Evolutionary conservation across 2,113 vertebrate genomes (phyloP), one percentile per base, ranked within the genome.

Genomic region (Tetrax tetrax): DNA sequence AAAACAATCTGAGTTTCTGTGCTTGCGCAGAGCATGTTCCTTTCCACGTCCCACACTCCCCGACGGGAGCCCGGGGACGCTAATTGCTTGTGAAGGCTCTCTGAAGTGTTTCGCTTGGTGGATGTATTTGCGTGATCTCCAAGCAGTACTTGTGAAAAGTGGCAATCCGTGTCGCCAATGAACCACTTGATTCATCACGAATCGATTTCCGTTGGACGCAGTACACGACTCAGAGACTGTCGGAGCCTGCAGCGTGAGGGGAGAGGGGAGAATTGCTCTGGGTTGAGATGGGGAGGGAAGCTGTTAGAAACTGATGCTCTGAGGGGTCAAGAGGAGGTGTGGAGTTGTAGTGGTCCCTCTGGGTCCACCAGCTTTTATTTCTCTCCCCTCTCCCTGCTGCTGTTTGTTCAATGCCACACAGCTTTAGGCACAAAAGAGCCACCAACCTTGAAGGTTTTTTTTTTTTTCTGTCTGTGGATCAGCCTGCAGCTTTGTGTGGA

Each of bases 51-150:
- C 93, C 64, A 7, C 61, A 0, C 76, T 86, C 41, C 78, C 70
- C 6, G 3, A 15, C 1, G 27, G 79, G 87, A 77, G 65, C 48
- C 56, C 0, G 17, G 65, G 56, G 68, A 88, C 2, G 5, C 64
- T 96, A 88, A 94, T 93, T 93, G 92, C 81, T 92, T 38, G 81
- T 3, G 41, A 95, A 95, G 92, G 74, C 77, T 83, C 91, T 93
- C 66, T 72, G 63, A 87, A 96, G 93, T 80, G 90, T 29, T 92
- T 68, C 53, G 37, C 74, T 35, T 50, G 33, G 77, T 80, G 92
- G 87, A 61, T n/a, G 80, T 12, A 17, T 83, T 41, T 29, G 76
- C 3, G 33, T 57, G 89, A 69, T 89, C 70, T 22, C 89, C 37
- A 38, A 85, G 92, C 86, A 6, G 74, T 0, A 1, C 86, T 78